A percentile compares a stretch with the other conserved stretches of the same genome.
These are phyloP conservation scores for Cyprinodon diabolis DNA, from an alignment of 2,797 vertebrate species.

Conservation along the genomic window DNA sequence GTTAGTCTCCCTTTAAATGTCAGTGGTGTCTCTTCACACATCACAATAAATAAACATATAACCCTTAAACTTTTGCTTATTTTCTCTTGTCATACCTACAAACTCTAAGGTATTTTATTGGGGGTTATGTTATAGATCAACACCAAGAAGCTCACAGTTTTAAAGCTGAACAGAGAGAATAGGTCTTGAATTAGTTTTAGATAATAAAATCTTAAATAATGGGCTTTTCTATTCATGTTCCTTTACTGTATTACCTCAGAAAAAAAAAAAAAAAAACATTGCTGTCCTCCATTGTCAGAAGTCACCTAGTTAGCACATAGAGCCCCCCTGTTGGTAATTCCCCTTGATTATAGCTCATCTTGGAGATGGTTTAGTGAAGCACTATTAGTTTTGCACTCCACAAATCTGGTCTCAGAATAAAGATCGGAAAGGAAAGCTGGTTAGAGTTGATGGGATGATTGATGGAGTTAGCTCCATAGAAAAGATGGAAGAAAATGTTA, in stretches of 20 bases:
- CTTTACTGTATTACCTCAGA: background rate
- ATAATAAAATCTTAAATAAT: no score
- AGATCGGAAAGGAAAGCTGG: background rate
- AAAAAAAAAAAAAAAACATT: background rate
- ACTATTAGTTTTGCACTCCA: background rate
- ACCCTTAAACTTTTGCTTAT: background rate
- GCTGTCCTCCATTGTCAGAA: no score
- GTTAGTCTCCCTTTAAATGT: slow-evolving; percentile 8
- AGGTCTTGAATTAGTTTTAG: background rate
- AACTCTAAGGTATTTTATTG: background rate
- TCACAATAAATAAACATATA: slow-evolving; percentile 5
- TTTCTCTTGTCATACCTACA: background rate
- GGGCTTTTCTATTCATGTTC: background rate
- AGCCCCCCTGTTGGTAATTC: no score
- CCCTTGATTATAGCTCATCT: background rate
- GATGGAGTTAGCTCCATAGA: no score
- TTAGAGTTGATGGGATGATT: background rate
- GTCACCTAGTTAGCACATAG: no score
- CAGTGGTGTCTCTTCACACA: slow-evolving; percentile 7
- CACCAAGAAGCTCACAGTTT: background rate
- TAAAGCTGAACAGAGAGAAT: background rate
- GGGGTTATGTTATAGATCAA: background rate
- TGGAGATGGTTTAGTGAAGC: background rate
- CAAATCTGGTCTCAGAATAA: background rate
- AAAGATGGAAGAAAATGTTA: no score